These are phyloP conservation scores for Etheostoma nigrum DNA, from an alignment of 2,797 vertebrate species.

Conservation along the genomic window DNA sequence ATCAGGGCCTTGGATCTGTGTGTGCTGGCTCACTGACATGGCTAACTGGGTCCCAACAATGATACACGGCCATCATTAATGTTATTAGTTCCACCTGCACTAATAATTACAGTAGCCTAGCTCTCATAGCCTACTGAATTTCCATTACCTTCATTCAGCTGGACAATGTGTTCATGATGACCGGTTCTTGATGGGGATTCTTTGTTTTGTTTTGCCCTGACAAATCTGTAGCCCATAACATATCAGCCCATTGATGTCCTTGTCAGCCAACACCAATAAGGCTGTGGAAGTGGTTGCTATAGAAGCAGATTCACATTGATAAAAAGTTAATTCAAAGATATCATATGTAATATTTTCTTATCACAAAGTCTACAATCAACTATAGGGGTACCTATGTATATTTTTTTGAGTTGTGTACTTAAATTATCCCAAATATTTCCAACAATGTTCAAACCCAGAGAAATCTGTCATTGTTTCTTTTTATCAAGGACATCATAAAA, in stretches of 20 bases:
- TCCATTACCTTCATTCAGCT: background rate
- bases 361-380: no score
- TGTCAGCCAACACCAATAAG: no score
- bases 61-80: constrained; percentile 16
- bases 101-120: background rate
- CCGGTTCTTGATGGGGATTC: background rate
- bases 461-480: no score
- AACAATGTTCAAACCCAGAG: no score
- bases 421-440: no score
- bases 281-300: no score
- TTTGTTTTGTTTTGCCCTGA: background rate
- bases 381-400: no score
- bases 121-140: background rate
- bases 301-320: no score
- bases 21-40: constrained; percentile 22
- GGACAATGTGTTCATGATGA: background rate
- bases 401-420: no score
- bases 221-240: background rate
- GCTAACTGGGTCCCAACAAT: constrained; percentile 25
- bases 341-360: no score
- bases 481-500: no score
- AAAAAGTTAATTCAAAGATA: no score
- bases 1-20: constrained; percentile 26
- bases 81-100: constrained; percentile 27
- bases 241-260: background rate